Evolutionary conservation across 1,140 invertebrate genomes (phyloP).

Genomic region (Ptiloglossa arizonensis): DNA sequence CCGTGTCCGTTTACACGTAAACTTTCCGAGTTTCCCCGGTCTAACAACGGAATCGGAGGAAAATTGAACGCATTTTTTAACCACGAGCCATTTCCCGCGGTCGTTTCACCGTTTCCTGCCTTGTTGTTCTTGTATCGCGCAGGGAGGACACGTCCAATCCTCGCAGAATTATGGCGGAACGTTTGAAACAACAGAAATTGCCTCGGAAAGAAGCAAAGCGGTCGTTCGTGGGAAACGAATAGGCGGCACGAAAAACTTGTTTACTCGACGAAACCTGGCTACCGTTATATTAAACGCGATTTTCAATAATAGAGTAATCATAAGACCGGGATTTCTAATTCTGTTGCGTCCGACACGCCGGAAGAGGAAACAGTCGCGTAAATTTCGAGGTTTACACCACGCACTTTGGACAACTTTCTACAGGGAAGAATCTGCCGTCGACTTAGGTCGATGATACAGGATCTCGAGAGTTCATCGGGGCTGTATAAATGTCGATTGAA

Average conservation of each 20-base stretch:
- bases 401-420: no score
- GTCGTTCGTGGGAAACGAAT: neutral
- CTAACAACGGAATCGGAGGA: slow-evolving; percentile 12
- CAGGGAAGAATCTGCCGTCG: no score
- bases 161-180: neutral
- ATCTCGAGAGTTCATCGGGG: no score
- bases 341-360: no score
- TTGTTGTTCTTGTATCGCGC: neutral
- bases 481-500: no score
- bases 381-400: no score
- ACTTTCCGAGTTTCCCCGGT: neutral
- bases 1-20: slow-evolving; percentile 44
- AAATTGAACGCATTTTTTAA: slow-evolving; percentile 15
- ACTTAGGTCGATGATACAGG: no score
- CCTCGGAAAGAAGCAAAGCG: neutral
- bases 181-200: neutral
- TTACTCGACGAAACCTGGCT: neutral
- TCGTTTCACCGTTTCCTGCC: neutral
- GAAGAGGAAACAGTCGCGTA: no score
- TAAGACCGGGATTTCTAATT: no score
- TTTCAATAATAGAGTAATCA: no score
- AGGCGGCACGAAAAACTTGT: no score
- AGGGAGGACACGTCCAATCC: neutral
- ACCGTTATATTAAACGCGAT: no score
- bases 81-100: neutral